These are phyloP conservation scores for Jacana jacana DNA, from an alignment of 2,113 vertebrate species.

Conservation along the genomic window DNA sequence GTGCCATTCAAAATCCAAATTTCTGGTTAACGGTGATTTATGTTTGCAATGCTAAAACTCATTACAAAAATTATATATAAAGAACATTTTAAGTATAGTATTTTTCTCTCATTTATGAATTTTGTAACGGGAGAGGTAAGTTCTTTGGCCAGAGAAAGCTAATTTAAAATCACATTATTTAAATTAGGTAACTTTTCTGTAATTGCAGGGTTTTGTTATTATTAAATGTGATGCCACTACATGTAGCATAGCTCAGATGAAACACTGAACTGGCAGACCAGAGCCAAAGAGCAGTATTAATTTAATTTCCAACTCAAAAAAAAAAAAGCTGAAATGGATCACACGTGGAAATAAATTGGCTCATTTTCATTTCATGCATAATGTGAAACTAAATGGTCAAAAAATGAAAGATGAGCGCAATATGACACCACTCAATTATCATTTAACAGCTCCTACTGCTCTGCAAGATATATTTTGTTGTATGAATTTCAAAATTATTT, in stretches of 20 bases:
- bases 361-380: neutral
- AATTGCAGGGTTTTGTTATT: neutral
- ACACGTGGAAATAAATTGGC: rapidly evolving
- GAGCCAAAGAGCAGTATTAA: neutral
- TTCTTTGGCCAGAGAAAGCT: neutral
- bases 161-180: neutral
- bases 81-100: neutral
- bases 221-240: neutral
- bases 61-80: neutral
- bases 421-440: neutral
- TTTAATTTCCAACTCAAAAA: neutral
- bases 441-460: neutral
- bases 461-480: neutral
- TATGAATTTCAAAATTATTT: neutral
- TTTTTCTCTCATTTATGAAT: neutral
- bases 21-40: neutral
- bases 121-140: neutral
- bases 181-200: neutral
- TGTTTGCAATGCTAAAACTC: neutral
- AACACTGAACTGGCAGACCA: neutral
- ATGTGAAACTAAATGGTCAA: neutral
- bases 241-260: neutral
- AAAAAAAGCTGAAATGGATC: neutral
- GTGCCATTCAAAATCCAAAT: neutral
- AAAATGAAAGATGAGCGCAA: neutral